Conservation (phyloP, 92 coral and sea anemone genomes). For the Zoanthus sociatus region DNA sequence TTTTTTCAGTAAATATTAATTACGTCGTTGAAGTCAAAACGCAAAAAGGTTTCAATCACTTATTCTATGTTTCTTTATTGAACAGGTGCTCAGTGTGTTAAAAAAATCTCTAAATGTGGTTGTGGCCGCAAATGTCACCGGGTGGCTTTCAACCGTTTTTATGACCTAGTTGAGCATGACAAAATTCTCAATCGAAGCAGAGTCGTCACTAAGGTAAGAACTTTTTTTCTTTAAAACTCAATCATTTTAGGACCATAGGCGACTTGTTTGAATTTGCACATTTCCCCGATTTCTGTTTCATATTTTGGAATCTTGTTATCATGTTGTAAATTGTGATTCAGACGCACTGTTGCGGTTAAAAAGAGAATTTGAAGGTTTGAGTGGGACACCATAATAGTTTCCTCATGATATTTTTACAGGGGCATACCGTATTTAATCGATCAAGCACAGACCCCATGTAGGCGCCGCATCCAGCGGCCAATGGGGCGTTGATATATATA, state of each 20-base stretch:
- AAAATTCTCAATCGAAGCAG: background rate
- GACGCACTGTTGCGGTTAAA: too few relatives aligned
- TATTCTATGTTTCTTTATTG: background rate
- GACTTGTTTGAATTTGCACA: too few relatives aligned
- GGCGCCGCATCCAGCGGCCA: too few relatives aligned
- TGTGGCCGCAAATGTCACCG: slow-evolving; percentile 35
- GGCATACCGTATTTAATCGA: too few relatives aligned
- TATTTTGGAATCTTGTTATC: too few relatives aligned
- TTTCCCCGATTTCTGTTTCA: too few relatives aligned
- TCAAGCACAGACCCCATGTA: too few relatives aligned
- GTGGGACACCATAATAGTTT: too few relatives aligned
- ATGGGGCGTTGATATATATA: too few relatives aligned
- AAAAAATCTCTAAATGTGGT: slow-evolving; percentile 4
- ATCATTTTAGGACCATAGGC: background rate
- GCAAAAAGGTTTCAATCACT: background rate
- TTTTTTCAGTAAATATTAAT: background rate
- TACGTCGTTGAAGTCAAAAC: background rate
- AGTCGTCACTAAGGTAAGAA: slow-evolving; percentile 28
- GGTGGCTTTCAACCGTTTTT: slow-evolving; percentile 22
- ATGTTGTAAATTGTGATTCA: too few relatives aligned
- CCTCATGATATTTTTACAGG: too few relatives aligned
- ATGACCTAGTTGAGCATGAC: background rate
- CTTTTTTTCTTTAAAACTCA: background rate
- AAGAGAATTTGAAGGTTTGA: too few relatives aligned
- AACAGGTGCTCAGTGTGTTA: slow-evolving; percentile 30